These are phyloP conservation scores for Uropetala carovei DNA, from an alignment of 2,888 invertebrate genomes.

Conservation along the genomic window DNA sequence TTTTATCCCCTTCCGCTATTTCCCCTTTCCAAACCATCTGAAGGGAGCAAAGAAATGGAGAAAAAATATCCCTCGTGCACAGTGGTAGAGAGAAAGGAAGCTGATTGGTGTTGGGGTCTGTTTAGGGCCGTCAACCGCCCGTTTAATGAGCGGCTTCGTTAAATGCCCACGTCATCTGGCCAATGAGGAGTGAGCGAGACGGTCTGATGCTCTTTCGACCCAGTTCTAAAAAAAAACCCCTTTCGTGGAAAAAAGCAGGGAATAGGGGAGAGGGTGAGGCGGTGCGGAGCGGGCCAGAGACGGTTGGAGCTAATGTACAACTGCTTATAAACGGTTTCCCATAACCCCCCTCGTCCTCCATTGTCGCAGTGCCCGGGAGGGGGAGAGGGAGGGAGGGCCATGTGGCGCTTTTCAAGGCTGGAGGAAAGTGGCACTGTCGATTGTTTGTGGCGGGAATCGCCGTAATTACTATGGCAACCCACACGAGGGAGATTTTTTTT, in stretches of 20 bases:
- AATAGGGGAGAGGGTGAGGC: background rate
- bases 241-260: background rate
- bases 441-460: background rate
- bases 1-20: background rate
- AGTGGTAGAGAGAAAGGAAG: background rate
- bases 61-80: background rate
- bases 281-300: background rate
- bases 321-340: background rate
- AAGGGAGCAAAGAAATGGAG: background rate
- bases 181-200: background rate
- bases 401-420: background rate
- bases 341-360: background rate
- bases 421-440: background rate
- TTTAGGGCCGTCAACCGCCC: slow-evolving; percentile 14
- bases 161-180: slow-evolving; percentile 25
- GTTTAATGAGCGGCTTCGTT: slow-evolving; percentile 37
- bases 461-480: background rate
- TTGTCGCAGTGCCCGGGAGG: background rate
- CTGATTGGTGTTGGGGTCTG: slow-evolving; percentile 25
- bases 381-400: background rate
- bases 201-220: background rate
- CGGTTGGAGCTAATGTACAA: background rate
- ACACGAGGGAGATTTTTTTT: no score
- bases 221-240: background rate
- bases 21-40: no score